Base-by-base conservation (phyloP, 2,113 vertebrate species). In the Cettia cetti region DNA sequence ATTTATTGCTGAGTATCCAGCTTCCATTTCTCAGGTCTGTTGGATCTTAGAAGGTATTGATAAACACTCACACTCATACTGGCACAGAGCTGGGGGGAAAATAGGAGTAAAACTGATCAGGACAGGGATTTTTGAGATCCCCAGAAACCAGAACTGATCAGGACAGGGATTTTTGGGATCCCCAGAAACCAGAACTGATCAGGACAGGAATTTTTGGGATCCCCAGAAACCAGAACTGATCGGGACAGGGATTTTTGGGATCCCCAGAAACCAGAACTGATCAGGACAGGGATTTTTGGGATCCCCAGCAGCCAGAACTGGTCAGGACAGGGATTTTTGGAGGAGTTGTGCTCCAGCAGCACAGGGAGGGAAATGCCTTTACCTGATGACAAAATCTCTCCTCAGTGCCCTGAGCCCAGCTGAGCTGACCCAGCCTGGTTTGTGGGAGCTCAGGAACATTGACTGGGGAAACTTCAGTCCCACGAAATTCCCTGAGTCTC, bases 401-500 rank as follows among this genome's bases (percentile, higher is more conserved):
- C 13, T 21, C 17, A 0, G 54, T 7, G 21, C 28, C 42, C 6
- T 4, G 1, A 56, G 79, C 61, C 19, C 23, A 4, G 71, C 47
- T 50, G 63, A 50, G 28, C 42, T 65, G 82, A 9, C 50, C 69
- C 78, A 33, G 60, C 33, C 42, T 3, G 1, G n/a, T 27, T 22
- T 4, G 17, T 13, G 68, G 50, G 39, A 4, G 7, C 3, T 3
- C 27, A 28, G 75, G 13, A 44, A 2, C 17, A 0, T 0, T 3
- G 42, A 45, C 56, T 24, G 66, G 5, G 9, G 35, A 10, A 57
- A 26, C 44, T 42, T 50, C 16, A 7, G 8, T 7, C 3, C 13
- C 52, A 9, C 33, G 1, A 13, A 45, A 33, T 20, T 33, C 70
- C 75, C 13, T 2, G 20, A 17, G 17, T 5, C 21, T 44, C 3